Evolutionary conservation across 2,797 vertebrate genomes (phyloP).

Genomic region (Artibeus lituratus): DNA sequence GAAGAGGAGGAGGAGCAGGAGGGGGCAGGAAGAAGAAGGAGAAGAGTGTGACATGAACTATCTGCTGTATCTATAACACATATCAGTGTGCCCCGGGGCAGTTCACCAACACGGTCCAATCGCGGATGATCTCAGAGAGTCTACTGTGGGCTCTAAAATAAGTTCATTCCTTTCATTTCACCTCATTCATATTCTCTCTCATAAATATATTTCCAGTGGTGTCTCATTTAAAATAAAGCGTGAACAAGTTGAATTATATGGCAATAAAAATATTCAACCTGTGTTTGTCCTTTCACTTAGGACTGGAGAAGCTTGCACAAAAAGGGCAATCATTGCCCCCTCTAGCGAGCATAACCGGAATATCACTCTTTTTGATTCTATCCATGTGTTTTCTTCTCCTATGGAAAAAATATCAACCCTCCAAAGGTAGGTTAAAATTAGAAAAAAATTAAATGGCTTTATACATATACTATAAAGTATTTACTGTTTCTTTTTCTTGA

Average conservation of each 20-base stretch:
- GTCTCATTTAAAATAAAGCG: neutral
- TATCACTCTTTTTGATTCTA: conserved; percentile 90
- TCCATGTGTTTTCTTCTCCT: conserved; percentile 89
- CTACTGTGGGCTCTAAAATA: neutral
- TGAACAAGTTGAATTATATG: neutral
- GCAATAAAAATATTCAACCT: conserved; percentile 12
- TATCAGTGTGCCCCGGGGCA: neutral
- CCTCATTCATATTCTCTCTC: neutral
- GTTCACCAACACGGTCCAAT: neutral
- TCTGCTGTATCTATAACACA: neutral
- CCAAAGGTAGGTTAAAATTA: conserved; percentile 86
- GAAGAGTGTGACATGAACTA: neutral
- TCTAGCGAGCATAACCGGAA: conserved; percentile 88
- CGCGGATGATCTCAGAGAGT: neutral
- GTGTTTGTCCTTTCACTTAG: conserved; percentile 72
- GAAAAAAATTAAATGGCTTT: neutral
- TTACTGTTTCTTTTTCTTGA: conserved; percentile 39
- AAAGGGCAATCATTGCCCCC: conserved; percentile 84
- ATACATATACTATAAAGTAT: neutral
- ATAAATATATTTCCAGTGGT: neutral
- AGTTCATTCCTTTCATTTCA: neutral
- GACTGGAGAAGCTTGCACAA: conserved; percentile 86
- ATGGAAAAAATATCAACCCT: conserved; percentile 90
- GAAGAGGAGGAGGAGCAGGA: no score
- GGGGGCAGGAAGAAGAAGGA: no score